Conservation (phyloP, 2,113 vertebrate genomes). For the Gymnocephalus cernua region DNA sequence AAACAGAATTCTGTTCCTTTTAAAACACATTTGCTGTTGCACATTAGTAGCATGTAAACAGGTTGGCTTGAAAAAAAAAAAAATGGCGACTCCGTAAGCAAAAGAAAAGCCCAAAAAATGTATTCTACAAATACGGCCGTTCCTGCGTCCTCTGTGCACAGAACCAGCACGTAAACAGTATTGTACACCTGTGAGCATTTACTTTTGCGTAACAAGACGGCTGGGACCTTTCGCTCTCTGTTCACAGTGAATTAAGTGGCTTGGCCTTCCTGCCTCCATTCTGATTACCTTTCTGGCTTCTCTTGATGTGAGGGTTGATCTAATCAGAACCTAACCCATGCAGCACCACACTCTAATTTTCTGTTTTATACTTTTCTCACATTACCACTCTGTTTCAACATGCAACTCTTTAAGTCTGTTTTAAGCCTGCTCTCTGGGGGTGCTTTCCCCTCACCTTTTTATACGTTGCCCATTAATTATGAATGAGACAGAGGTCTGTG, state of each 20-base stretch:
- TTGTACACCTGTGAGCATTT: constrained; percentile 1
- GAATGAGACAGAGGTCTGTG: constrained; percentile 56
- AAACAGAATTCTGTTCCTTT: no score
- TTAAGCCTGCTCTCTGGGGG: constrained; percentile 21
- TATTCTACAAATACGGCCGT: not conserved
- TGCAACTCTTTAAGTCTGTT: constrained; percentile 26
- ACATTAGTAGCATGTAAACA: not conserved
- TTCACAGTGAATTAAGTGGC: constrained; percentile 12
- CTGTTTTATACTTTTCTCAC: constrained; percentile 26
- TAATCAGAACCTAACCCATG: constrained; percentile 17
- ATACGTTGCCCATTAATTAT: constrained; percentile 58
- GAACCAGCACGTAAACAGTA: not conserved
- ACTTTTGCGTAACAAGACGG: not conserved
- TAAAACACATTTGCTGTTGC: not conserved
- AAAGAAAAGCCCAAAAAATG: not conserved
- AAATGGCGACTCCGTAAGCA: not conserved
- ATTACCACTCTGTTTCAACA: constrained; percentile 51
- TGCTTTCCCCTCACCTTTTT: constrained; percentile 44
- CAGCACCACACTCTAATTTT: constrained; percentile 20
- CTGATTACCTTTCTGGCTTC: constrained; percentile 18
- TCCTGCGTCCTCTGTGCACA: not conserved
- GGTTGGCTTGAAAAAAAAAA: no score
- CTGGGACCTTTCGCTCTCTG: not conserved
- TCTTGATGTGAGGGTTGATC: constrained; percentile 19
- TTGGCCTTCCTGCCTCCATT: constrained; percentile 21